Evolutionary conservation across 2,797 vertebrate species (phyloP).

Genomic region (Takifugu ocellatus): DNA sequence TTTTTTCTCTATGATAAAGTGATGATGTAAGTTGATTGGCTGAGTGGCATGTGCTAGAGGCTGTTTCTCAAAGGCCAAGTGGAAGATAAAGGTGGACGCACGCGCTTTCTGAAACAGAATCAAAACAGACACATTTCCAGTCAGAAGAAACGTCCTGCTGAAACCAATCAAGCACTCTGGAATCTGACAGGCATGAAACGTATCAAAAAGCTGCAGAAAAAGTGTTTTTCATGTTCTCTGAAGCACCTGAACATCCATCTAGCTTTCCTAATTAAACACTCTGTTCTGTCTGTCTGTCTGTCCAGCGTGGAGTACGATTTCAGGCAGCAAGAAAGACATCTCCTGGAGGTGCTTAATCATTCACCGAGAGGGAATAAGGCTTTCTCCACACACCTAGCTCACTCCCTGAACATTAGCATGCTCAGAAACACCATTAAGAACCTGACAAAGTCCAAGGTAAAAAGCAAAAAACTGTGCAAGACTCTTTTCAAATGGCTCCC

Average conservation of each 20-base stretch:
- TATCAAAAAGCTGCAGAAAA: slow-evolving; percentile 7
- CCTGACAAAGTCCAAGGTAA: slow-evolving; percentile 65
- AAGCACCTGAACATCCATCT: slow-evolving; percentile 5
- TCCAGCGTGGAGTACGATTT: slow-evolving; percentile 81
- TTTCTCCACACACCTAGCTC: slow-evolving; percentile 38
- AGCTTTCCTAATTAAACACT: slow-evolving; percentile 14
- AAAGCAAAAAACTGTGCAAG: slow-evolving; percentile 76
- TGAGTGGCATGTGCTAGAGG: slow-evolving; percentile 27
- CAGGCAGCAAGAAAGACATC: slow-evolving; percentile 73
- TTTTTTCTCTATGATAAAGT: slow-evolving; percentile 53
- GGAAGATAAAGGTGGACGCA: slow-evolving; percentile 33
- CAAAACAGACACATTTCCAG: slow-evolving; percentile 10
- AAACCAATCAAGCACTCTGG: slow-evolving; percentile 43
- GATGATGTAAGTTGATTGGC: slow-evolving; percentile 41
- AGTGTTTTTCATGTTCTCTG: slow-evolving; percentile 1
- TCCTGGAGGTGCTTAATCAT: slow-evolving; percentile 70
- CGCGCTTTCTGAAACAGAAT: slow-evolving; percentile 15
- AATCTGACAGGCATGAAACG: slow-evolving; percentile 41
- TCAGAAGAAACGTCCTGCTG: slow-evolving; percentile 22
- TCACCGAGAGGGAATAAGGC: slow-evolving; percentile 36
- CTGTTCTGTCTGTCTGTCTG: slow-evolving; percentile 35
- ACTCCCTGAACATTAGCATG: slow-evolving; percentile 54
- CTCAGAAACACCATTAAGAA: slow-evolving; percentile 62
- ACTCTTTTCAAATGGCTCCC: slow-evolving; percentile 75
- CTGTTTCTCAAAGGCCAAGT: slow-evolving; percentile 41